These are phyloP conservation scores for Acrocyrtus sp. DNA, from an alignment of 2,888 invertebrate species.

Conservation along the genomic window DNA sequence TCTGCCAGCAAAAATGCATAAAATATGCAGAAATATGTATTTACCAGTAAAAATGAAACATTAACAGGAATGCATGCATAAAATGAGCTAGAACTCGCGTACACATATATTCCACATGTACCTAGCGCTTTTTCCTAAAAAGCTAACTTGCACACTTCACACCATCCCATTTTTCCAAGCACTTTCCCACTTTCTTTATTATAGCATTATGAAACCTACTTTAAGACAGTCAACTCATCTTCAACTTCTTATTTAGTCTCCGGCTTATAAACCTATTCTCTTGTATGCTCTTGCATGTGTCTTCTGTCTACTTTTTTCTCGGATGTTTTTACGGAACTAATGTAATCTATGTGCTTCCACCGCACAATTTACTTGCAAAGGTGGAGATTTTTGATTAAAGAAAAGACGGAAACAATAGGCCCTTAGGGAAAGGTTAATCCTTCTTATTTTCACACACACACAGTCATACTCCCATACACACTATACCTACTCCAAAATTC, in stretches of 20 bases:
- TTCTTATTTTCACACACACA: constrained; percentile 46
- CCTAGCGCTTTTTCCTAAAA: too few relatives aligned
- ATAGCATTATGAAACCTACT: neutral
- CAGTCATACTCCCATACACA: neutral
- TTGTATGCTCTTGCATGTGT: neutral
- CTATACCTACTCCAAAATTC: neutral
- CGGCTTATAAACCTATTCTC: too few relatives aligned
- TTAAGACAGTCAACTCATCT: neutral
- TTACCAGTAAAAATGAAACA: constrained; percentile 29
- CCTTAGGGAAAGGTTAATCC: constrained; percentile 57
- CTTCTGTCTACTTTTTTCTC: constrained; percentile 3
- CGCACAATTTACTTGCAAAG: constrained; percentile 57
- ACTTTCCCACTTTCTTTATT: constrained; percentile 26
- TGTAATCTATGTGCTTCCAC: constrained; percentile 48
- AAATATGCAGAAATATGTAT: constrained; percentile 33
- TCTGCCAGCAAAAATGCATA: constrained; percentile 14
- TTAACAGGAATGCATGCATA: constrained; percentile 5
- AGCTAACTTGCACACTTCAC: constrained; percentile 9
- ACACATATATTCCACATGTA: neutral
- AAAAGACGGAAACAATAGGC: constrained; percentile 62
- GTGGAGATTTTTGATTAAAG: constrained; percentile 63
- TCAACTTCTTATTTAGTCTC: constrained; percentile 1
- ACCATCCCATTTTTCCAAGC: constrained; percentile 27
- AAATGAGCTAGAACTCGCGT: neutral
- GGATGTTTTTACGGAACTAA: constrained; percentile 20